Evolutionary conservation across 2,113 vertebrate genomes (phyloP), one percentile per base, ranked within the genome.

Genomic region (Opisthocomus hoazin): DNA sequence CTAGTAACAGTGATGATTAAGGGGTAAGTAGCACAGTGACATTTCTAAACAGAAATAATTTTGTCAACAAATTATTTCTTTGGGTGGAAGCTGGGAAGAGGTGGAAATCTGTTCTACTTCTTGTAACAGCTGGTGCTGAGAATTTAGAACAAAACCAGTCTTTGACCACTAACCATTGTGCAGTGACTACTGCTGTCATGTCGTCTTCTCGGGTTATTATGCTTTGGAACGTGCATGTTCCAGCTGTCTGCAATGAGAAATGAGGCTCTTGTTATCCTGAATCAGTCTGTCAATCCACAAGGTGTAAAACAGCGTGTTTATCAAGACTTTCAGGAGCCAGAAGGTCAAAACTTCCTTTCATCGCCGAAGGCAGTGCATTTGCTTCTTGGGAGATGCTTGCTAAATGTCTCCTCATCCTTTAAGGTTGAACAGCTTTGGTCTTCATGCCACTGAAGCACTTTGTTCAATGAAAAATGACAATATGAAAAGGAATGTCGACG

Each of bases 211-310:
- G 1, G 54, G 21, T 22, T 63, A 53, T 89, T 53, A 2, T 41
- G 15, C 19, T 91, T 80, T 41, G 34, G 6, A 75, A 41, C n/a
- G 48, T 69, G 48, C 36, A 69, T 22, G 9, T 65, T 94, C 41
- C 51, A 74, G 16, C 32, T 45, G 50, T 77, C 73, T 65, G 10
- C 24, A 65, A 21, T 2, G 3, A 68, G 88, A 12, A 80, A 43
- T 2, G 8, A 75, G 37, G 34, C 4, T 30, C 4, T 39, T 0
- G 0, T 57, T 70, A 24, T 27, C 43, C 37, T 45, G 29, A 78
- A 54, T 54, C 56, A 39, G 6, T 36, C 45, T 74, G 46, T 34
- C 46, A 63, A 4, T 53, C 15, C 48, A 26, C 2, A 3, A 53
- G 20, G 45, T 53, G 32, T 34, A n/a, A 80, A 89, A n/a, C 4